Percentiles rank a stretch among this genome's conserved stretches.
Conservation (phyloP, 2,797 vertebrate genomes). For the Acanthis flammea region DNA sequence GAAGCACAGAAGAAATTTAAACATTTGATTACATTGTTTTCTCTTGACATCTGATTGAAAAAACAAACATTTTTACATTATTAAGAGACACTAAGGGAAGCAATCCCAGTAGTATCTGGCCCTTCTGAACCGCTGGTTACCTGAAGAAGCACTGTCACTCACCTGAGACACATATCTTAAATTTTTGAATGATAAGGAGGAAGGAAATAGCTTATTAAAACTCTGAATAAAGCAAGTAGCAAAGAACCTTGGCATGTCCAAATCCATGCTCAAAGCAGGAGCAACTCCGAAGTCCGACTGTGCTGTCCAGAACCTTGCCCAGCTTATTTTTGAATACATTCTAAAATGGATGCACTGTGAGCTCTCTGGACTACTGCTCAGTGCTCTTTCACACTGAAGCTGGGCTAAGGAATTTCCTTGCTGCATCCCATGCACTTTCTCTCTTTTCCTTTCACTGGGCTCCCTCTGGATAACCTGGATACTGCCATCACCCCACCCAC, state of each 20-base stretch:
- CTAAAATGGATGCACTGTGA: neutral
- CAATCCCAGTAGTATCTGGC: neutral
- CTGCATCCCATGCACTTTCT: neutral
- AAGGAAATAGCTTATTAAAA: neutral
- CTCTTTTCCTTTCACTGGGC: neutral
- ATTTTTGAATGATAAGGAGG: neutral
- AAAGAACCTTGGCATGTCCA: neutral
- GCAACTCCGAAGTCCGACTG: neutral
- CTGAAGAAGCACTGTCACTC: neutral
- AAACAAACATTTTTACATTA: neutral
- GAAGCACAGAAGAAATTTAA: neutral
- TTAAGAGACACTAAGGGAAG: neutral
- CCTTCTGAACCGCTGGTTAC: neutral
- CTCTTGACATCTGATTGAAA: neutral
- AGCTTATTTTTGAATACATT: neutral
- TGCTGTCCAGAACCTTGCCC: neutral
- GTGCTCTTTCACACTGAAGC: neutral
- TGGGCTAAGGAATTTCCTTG: neutral
- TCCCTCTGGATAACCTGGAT: accelerated
- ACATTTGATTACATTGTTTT: slow-evolving; percentile 35
- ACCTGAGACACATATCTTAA: neutral
- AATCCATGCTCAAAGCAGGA: neutral
- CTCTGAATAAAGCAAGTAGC: neutral
- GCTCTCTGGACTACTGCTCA: neutral
- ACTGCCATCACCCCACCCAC: neutral